Conservation (phyloP, 2,888 invertebrate species). For the Idaea biselata region DNA sequence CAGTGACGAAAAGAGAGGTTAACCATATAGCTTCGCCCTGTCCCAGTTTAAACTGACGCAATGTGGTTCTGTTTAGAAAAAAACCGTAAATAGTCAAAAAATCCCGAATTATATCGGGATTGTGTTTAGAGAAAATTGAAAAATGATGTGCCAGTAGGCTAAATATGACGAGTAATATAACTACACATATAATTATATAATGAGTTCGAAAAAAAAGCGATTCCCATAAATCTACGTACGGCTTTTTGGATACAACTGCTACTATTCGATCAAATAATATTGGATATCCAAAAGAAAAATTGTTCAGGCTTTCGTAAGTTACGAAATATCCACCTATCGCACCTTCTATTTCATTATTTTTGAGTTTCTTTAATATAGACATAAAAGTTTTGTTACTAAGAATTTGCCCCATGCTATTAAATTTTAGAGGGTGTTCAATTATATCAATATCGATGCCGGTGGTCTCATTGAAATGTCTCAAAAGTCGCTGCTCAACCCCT, state of each 20-base stretch:
- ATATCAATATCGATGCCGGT: constrained; percentile 31
- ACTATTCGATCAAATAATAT: constrained; percentile 23
- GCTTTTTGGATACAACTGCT: constrained; percentile 22
- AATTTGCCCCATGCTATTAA: constrained; percentile 36
- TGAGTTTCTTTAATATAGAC: constrained; percentile 31
- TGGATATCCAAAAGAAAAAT: constrained; percentile 32
- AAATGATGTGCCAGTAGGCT: constrained; percentile 25
- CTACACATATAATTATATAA: constrained; percentile 11
- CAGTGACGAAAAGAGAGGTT: constrained; percentile 31
- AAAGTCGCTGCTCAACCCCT: constrained; percentile 34
- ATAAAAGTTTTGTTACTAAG: constrained; percentile 24
- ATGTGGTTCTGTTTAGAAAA: constrained; percentile 35
- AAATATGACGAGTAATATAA: constrained; percentile 28
- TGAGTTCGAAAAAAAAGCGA: constrained; percentile 19
- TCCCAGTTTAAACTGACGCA: constrained; percentile 17
- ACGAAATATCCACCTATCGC: constrained; percentile 35
- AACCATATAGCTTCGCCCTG: constrained; percentile 25
- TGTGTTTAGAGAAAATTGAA: constrained; percentile 29
- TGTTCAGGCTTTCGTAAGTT: constrained; percentile 2
- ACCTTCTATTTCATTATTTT: constrained; percentile 35
- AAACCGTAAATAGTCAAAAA: constrained; percentile 40
- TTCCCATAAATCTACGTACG: constrained; percentile 25
- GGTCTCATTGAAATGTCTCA: constrained; percentile 30
- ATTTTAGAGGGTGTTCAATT: constrained; percentile 22
- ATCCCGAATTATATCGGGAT: constrained; percentile 28